Base-by-base conservation (phyloP, 1,140 invertebrate genomes). In the Neodiprion pinetum region DNA sequence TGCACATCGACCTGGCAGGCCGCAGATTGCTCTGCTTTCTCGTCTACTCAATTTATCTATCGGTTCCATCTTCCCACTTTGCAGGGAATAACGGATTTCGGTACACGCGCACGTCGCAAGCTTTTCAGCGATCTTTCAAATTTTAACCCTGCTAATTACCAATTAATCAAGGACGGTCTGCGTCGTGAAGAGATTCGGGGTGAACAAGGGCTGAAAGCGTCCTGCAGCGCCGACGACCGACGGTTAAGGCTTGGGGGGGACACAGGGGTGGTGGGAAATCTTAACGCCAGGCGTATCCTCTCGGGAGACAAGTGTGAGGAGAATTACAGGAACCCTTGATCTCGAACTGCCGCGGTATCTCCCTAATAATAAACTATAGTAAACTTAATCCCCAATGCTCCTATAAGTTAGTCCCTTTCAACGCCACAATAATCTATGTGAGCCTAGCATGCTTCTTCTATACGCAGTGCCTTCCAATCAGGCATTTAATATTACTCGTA, bases 351-450 rank as follows among this genome's bases (percentile, higher is more conserved):
- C 80, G 78, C 83, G 81, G 85, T 88, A 88, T 88, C 87, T 87
- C 84, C 84, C 85, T 88, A 87, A 88, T 88, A 88, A 88, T 88
- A 88, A 88, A 88, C 86, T 86, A 61, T 61, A 84, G 84, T 86
- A 86, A 40, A 40, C 28, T 40, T 40, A 40, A 89, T 89, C 88
- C 87, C 87, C 87, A 88, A 88, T 88, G 87, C 86, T 84, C 82
- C 85, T 87, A 89, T 89, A 89, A 89, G 81, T 89, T 87, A 88
- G 86, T 87, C 86, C 86, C 85, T 88, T 88, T 88, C 86, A 86
- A 82, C 85, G 79, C 80, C 83, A 81, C 83, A 86, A 86, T 87
- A 84, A 88, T 83, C 86, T 87, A 84, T 82, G 84, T 84, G 80
- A 80, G 78, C 76, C 76, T 79, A 83, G 78, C 28, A 83, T 78